Evolutionary conservation across 2,888 invertebrate genomes (phyloP).

Genomic region (Serripes groenlandicus): DNA sequence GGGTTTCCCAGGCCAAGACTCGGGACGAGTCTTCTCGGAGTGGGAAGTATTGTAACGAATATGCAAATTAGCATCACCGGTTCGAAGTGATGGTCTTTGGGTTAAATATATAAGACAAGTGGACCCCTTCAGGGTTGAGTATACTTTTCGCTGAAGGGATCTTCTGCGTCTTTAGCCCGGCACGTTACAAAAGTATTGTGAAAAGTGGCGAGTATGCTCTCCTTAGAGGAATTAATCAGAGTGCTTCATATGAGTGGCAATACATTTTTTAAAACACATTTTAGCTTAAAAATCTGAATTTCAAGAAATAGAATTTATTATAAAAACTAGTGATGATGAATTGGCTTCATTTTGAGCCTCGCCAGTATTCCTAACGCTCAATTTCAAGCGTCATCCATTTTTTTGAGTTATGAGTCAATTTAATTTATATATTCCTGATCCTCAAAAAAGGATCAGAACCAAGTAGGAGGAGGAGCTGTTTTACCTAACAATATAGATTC

Average conservation of each 20-base stretch:
- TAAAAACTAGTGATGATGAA: conserved; percentile 43
- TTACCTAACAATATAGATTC: too few relatives aligned
- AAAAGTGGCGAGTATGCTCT: conserved; percentile 34
- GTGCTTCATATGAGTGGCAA: conserved; percentile 31
- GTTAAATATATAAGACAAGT: too few relatives aligned
- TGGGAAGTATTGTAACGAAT: too few relatives aligned
- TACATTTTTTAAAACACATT: conserved; percentile 47
- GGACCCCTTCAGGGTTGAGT: too few relatives aligned
- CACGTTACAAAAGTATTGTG: conserved; percentile 53
- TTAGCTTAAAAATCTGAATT: conserved; percentile 44
- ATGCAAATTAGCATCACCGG: too few relatives aligned
- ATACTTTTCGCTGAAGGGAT: too few relatives aligned
- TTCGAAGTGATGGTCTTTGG: too few relatives aligned
- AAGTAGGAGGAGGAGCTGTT: conserved; percentile 28
- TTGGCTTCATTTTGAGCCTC: conserved; percentile 51
- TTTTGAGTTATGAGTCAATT: conserved; percentile 29
- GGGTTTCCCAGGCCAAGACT: too few relatives aligned
- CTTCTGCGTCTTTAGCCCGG: too few relatives aligned
- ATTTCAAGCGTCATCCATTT: conserved; percentile 59
- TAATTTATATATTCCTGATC: conserved; percentile 18
- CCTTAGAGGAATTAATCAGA: conserved; percentile 39
- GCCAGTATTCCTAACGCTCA: conserved; percentile 51
- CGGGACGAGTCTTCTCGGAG: too few relatives aligned
- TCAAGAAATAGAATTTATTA: conserved; percentile 49
- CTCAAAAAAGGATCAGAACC: conserved; percentile 30